A percentile compares a stretch with the other conserved stretches of the same genome.
Conservation (phyloP, 2,797 vertebrate genomes). For the Sylvia borin region DNA sequence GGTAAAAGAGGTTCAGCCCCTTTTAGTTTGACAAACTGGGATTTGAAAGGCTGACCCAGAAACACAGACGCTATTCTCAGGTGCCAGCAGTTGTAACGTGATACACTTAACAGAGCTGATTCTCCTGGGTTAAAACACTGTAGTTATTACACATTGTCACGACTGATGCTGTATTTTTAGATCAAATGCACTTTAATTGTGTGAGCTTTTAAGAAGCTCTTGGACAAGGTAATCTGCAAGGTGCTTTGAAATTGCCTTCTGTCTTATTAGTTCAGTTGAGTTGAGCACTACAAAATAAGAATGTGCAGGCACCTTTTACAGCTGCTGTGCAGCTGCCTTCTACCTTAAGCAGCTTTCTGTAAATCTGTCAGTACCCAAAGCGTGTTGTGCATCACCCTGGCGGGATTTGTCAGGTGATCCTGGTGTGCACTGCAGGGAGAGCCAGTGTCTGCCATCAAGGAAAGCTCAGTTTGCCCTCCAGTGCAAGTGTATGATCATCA, state of each 20-base stretch:
- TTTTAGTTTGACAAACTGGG: neutral
- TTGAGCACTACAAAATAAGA: neutral
- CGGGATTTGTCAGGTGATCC: conserved; percentile 12
- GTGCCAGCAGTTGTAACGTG: neutral
- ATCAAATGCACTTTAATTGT: conserved; percentile 5
- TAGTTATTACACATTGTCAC: neutral
- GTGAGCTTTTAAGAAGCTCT: conserved; percentile 33
- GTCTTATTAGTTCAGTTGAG: neutral
- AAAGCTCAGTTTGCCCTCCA: neutral
- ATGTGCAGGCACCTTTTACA: neutral
- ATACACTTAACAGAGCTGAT: neutral
- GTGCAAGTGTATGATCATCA: neutral
- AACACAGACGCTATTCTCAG: neutral
- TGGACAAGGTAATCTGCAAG: conserved; percentile 4
- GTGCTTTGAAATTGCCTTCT: conserved; percentile 44
- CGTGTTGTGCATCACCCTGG: neutral
- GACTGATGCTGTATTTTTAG: neutral
- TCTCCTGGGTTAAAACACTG: conserved; percentile 20
- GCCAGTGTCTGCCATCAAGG: rapidly evolving
- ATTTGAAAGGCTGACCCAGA: conserved; percentile 23
- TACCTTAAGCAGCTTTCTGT: conserved; percentile 23
- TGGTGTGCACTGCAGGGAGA: neutral
- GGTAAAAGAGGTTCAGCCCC: neutral
- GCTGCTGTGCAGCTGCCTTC: neutral
- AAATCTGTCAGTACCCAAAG: neutral